phyloP scores from a whole-genome alignment of 2,888 invertebrate species.

The Melieria picta region DNA sequence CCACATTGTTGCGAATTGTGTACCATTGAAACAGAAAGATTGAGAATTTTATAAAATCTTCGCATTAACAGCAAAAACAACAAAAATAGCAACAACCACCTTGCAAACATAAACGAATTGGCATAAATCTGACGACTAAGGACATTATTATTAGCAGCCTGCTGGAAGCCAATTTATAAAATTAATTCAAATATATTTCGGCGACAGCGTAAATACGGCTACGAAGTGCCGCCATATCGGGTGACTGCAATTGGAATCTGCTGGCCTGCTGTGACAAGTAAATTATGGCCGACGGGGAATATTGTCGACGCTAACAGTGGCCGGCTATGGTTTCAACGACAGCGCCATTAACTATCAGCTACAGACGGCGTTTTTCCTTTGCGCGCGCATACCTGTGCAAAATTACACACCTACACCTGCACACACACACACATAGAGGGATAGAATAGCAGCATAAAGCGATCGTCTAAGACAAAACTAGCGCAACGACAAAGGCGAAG shows the following conservation, averaged over 20 bases:
- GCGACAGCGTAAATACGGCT: conserved; percentile 10
- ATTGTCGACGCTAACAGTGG: not conserved
- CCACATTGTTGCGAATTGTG: no score
- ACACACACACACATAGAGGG: not conserved
- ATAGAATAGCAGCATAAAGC: conserved; percentile 8
- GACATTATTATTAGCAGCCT: conserved; percentile 15
- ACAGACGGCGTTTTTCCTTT: not conserved
- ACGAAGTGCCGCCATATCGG: conserved; percentile 15
- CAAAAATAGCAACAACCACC: no score
- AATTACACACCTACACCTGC: not conserved
- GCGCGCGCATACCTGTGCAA: not conserved
- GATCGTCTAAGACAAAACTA: not conserved
- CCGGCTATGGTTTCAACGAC: no score
- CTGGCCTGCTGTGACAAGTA: conserved; percentile 36
- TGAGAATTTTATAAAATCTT: no score
- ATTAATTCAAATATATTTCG: conserved; percentile 33
- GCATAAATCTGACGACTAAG: conserved; percentile 7
- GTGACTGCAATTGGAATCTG: conserved; percentile 39
- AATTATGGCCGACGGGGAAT: conserved; percentile 30
- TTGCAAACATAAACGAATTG: not conserved
- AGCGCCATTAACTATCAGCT: no score
- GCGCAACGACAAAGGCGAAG: no score
- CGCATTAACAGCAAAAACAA: no score
- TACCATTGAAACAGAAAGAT: no score
- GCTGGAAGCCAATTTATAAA: conserved; percentile 25